Base-by-base conservation (phyloP, 2,113 vertebrate species). In the Larimichthys polyactis region DNA sequence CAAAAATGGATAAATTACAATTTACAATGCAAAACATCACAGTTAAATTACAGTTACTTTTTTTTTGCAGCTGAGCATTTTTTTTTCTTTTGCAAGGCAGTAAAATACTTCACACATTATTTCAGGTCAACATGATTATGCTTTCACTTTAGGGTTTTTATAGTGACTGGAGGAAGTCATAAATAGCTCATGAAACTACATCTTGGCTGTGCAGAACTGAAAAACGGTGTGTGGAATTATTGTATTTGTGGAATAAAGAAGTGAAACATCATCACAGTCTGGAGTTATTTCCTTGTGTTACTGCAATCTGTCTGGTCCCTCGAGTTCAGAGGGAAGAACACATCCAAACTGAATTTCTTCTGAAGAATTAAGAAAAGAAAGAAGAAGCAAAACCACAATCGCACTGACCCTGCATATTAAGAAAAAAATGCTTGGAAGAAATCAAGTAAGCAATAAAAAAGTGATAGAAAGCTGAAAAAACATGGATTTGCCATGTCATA, bases 161-260 rank as follows among this genome's bases (percentile, higher is more conserved):
- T 15, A 7, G 17, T 22, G 6, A 17, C 69, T 62, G 48, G 22
- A 65, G 43, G 29, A 72, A 17, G 48, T 8, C 62, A 27, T 24
- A n/a, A 48, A 54, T 40, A 48, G 29, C 19, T 52, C 4, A 19
- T 24, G 32, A 52, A 78, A 32, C 22, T 20, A 48, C 12, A 54
- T 16, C 10, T 46, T 66, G 3, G 48, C 6, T 36, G 12, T 44
- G 4, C 24, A 58, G 16, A 59, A 24, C 2, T 22, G 20, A 78
- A 68, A 40, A 55, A 36, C 1, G 4, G 19, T 43, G 40, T 43
- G 40, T 62, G 46, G 22, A 5, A 57, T 19, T 0, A 8, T 3
- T 36, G 12, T 29, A 14, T 82, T 32, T 77, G n/a, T 70, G 57
- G 54, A 69, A 79, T 46, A 55, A 75, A 72, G 43, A 89, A 83